Conservation (phyloP, 2,888 invertebrate species). For the Busseola fusca region DNA sequence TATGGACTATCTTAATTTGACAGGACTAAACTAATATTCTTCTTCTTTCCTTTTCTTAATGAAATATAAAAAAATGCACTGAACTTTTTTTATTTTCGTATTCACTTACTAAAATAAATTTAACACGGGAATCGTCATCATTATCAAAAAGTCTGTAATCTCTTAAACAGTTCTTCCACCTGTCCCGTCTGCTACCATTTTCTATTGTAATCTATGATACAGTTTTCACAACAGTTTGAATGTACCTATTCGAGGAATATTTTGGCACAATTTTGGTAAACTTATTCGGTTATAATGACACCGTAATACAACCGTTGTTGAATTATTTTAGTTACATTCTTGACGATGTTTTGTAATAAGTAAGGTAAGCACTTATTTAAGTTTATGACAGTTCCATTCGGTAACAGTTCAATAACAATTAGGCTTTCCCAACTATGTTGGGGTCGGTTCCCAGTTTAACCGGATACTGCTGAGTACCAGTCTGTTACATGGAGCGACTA, state of each 20-base stretch:
- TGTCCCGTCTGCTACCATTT: background rate
- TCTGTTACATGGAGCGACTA: background rate
- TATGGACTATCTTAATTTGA: too few relatives aligned
- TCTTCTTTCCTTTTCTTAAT: too few relatives aligned
- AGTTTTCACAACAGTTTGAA: conserved; percentile 30
- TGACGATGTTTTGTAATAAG: background rate
- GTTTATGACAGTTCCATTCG: background rate
- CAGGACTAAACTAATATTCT: too few relatives aligned
- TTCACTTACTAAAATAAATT: too few relatives aligned
- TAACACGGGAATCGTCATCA: too few relatives aligned
- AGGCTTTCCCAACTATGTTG: background rate
- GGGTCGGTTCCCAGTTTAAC: background rate
- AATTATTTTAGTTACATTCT: background rate
- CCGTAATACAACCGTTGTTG: conserved; percentile 6
- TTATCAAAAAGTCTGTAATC: background rate
- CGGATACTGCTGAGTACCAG: background rate
- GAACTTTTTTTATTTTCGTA: too few relatives aligned
- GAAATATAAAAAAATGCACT: too few relatives aligned
- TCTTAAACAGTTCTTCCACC: conserved; percentile 2
- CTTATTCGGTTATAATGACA: background rate
- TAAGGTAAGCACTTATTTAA: background rate
- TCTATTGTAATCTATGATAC: conserved; percentile 14
- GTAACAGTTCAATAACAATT: background rate
- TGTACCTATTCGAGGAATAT: conserved; percentile 33
- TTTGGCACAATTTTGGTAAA: conserved; percentile 24